Percentiles rank a stretch among this genome's conserved stretches.
phyloP scores from a whole-genome alignment of 2,113 vertebrate species.

The Guaruba guarouba region DNA sequence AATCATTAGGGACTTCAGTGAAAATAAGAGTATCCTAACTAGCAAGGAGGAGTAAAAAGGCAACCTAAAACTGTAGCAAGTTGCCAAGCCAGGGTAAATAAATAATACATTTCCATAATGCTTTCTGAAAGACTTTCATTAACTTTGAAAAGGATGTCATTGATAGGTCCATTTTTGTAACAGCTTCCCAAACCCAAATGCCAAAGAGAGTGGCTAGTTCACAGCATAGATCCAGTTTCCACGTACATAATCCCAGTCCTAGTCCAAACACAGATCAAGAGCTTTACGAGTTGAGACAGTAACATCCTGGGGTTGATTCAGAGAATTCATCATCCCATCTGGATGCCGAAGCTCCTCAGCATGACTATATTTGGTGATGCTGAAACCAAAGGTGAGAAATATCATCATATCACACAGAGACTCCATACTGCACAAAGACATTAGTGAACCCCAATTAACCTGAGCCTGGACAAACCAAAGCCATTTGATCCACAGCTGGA shows the following conservation, averaged over 20 bases:
- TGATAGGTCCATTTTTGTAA: neutral
- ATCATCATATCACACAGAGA: neutral
- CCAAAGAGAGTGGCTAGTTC: neutral
- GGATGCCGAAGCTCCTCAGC: neutral
- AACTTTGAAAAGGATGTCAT: neutral
- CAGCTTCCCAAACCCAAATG: neutral
- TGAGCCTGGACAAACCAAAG: neutral
- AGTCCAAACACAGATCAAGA: conserved; percentile 12
- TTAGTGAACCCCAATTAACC: fast-evolving
- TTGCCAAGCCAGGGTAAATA: neutral
- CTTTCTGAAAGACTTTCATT: neutral
- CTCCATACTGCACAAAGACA: neutral
- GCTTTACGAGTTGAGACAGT: neutral
- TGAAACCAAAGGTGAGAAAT: conserved; percentile 16
- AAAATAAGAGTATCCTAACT: neutral
- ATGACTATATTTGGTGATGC: conserved; percentile 45
- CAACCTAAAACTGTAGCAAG: neutral
- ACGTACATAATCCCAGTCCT: neutral
- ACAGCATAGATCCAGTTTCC: neutral
- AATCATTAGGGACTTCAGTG: neutral
- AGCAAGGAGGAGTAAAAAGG: neutral
- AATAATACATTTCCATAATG: neutral
- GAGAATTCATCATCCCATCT: conserved; percentile 39
- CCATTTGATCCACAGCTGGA: neutral
- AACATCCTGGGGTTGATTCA: conserved; percentile 54